Base-by-base conservation (phyloP, 2,888 invertebrate genomes). In the Alitta virens region DNA sequence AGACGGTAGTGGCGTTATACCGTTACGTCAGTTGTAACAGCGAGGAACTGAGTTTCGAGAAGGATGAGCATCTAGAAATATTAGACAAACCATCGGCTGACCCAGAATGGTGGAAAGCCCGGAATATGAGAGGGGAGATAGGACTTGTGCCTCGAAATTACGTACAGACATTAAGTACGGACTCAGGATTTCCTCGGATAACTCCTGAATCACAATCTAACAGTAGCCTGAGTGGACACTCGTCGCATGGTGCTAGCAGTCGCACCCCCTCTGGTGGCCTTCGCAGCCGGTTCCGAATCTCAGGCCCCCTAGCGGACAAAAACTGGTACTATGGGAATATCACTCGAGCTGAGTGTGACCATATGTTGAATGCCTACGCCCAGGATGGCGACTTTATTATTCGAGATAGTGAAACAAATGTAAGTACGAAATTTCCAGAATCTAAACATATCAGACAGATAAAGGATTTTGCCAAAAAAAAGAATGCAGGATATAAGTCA, bases 351-450 rank as follows among this genome's bases (percentile, higher is more conserved):
- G 94, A 97, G 84, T 97, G 97, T 86, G 98, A 99, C 85, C 89
- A 90, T 75, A 87, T 98, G 82, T 88, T 99, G 80, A 94, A 93
- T 85, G 91, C 92, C 81, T 91, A 92, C 82, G 99, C 95, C 21
- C 91, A 92, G 79, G 94, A 98, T 84, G 99, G 99, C 14, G 98
- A 99, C 85, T 99, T 95, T 86, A 89, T 99, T 79, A 95, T 99
- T 77, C 86, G 99, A 74, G 98, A 98, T 85, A 96, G 95, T 81
- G 99, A 99, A 87, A 97, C 98, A 75, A 98, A 97, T 85, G 98
- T 97, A 83, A 90, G 91, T 86, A 33, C 7, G 25, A 9, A 12
- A 40, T 12, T 40, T 40, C 16, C 9, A 40, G 9, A 12, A 9
- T 9, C 12, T 40, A 40, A 40, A 40, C 16, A 40, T 40, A 40